phyloP scores from a whole-genome alignment of 1,140 invertebrate genomes.

The Oncopodura yosiiana region DNA sequence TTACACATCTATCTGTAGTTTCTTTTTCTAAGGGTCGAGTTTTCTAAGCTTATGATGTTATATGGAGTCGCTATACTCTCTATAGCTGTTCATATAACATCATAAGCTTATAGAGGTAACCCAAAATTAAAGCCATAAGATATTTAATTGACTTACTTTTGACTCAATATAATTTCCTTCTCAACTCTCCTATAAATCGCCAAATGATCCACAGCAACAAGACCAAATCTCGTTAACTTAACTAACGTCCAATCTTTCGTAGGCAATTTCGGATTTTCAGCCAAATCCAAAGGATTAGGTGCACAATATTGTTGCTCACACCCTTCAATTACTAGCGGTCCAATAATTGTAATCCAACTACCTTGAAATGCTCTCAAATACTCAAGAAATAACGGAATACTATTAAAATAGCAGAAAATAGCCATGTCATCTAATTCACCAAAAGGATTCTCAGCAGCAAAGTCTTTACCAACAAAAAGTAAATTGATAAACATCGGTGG shows the following conservation, averaged over 20 bases:
- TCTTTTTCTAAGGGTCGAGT: too few relatives aligned
- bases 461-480: slow-evolving; percentile 38
- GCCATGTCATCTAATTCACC: slow-evolving; percentile 27
- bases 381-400: slow-evolving; percentile 51
- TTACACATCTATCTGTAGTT: too few relatives aligned
- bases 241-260: slow-evolving; percentile 21
- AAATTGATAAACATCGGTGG: slow-evolving; percentile 46
- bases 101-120: too few relatives aligned
- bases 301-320: slow-evolving; percentile 20
- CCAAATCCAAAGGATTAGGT: slow-evolving; percentile 20
- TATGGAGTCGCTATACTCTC: too few relatives aligned
- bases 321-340: slow-evolving; percentile 41
- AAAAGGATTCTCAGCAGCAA: slow-evolving; percentile 22
- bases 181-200: slow-evolving; percentile 26
- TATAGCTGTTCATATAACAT: too few relatives aligned
- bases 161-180: slow-evolving; percentile 8
- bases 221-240: slow-evolving; percentile 19
- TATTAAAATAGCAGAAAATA: slow-evolving; percentile 67
- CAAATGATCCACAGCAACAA: slow-evolving; percentile 20
- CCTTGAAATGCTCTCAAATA: slow-evolving; percentile 55
- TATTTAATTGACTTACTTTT: not conserved
- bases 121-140: too few relatives aligned
- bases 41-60: too few relatives aligned
- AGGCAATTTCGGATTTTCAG: slow-evolving; percentile 18
- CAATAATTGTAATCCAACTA: slow-evolving; percentile 55